phyloP scores from a whole-genome alignment of 2,113 vertebrate genomes.

The Oryzias melastigma region DNA sequence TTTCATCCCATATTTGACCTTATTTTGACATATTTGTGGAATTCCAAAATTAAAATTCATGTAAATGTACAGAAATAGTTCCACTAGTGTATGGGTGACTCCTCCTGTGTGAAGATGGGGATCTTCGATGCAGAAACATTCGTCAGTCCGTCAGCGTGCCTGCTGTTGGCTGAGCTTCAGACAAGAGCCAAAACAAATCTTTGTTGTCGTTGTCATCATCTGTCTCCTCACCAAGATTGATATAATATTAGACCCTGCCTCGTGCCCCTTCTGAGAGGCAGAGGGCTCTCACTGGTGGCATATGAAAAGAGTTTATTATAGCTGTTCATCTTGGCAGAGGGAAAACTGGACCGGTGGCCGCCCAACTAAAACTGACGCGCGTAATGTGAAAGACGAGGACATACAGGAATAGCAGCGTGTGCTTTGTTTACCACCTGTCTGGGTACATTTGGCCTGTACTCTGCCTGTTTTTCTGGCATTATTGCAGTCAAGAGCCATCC shows the following conservation, averaged over 20 bases:
- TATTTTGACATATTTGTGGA: not conserved
- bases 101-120: not conserved
- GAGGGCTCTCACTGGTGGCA: slow-evolving; percentile 8
- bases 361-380: slow-evolving; percentile 17
- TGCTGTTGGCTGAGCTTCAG: slow-evolving; percentile 4
- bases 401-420: slow-evolving; percentile 13
- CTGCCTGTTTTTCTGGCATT: slow-evolving; percentile 21
- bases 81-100: too few species aligned
- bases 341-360: slow-evolving; percentile 23
- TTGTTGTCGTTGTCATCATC: slow-evolving; percentile 15
- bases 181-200: slow-evolving; percentile 15
- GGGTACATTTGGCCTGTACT: slow-evolving; percentile 5
- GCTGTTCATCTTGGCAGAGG: slow-evolving; percentile 34
- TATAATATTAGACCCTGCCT: slow-evolving; percentile 16
- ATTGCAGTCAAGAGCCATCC: slow-evolving; percentile 18
- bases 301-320: slow-evolving; percentile 15
- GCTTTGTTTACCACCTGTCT: slow-evolving; percentile 39
- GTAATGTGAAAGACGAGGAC: slow-evolving; percentile 24
- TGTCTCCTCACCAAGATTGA: slow-evolving; percentile 14
- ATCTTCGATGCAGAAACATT: slow-evolving; percentile 1
- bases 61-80: not conserved
- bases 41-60: too few species aligned
- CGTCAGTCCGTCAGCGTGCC: not conserved
- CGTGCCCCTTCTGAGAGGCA: not conserved
- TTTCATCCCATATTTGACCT: not conserved